Evolutionary conservation across 1,140 invertebrate species (phyloP).

Genomic region (Euwallacea fornicatus): DNA sequence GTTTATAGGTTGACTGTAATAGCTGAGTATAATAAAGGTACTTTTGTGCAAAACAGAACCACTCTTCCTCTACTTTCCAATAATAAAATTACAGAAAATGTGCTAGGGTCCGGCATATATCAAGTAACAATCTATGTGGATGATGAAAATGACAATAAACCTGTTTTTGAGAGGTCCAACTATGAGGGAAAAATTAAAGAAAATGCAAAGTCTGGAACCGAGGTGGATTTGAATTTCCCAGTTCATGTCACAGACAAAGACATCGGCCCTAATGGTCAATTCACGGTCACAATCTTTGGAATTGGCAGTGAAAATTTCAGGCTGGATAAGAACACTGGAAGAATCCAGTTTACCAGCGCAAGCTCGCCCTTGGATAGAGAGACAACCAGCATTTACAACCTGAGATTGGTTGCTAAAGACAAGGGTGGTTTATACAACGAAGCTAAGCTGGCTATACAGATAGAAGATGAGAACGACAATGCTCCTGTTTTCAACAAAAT

Average conservation of each 20-base stretch:
- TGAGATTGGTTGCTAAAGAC: constrained; percentile 75
- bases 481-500: constrained; percentile 69
- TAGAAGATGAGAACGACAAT: constrained; percentile 86
- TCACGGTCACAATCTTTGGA: constrained; percentile 72
- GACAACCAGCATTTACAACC: constrained; percentile 65
- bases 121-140: constrained; percentile 79
- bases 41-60: neutral
- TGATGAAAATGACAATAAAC: constrained; percentile 91
- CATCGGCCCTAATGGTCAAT: constrained; percentile 73
- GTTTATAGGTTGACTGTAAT: constrained; percentile 79
- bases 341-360: constrained; percentile 62
- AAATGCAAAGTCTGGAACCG: constrained; percentile 72
- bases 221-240: constrained; percentile 68
- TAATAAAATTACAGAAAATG: constrained; percentile 41
- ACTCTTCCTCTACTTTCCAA: neutral
- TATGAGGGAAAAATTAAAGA: constrained; percentile 82
- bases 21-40: constrained; percentile 68
- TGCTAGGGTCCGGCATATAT: constrained; percentile 64
- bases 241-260: constrained; percentile 77
- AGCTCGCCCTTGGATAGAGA: constrained; percentile 70
- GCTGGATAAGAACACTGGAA: constrained; percentile 70
- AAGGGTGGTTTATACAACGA: constrained; percentile 72
- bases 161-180: constrained; percentile 68
- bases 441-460: constrained; percentile 67
- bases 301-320: constrained; percentile 75